Conservation (phyloP, 2,113 vertebrate species). For the Rhea pennata region DNA sequence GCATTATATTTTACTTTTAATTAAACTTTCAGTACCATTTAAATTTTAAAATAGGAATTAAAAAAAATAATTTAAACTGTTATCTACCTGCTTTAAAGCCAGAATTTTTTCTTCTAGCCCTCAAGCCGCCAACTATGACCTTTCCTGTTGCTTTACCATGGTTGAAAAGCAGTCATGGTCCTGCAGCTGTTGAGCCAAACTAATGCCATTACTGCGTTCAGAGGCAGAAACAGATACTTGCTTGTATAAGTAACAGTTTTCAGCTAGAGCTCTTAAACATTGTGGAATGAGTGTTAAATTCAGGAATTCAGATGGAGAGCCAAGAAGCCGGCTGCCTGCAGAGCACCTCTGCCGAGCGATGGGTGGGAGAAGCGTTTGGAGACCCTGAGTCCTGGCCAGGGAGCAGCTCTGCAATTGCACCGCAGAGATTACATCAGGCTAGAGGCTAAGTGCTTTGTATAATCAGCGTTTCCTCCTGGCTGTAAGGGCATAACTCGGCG, state of each 20-base stretch:
- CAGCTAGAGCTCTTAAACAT: background rate
- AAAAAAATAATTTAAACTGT: background rate
- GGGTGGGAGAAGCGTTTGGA: background rate
- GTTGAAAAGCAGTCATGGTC: background rate
- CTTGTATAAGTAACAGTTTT: background rate
- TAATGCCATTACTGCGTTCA: background rate
- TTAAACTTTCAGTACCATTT: background rate
- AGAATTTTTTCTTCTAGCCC: background rate
- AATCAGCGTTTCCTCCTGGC: background rate
- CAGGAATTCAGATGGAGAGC: slow-evolving; percentile 29
- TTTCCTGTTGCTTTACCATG: background rate
- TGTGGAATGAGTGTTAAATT: slow-evolving; percentile 22
- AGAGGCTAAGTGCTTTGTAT: background rate
- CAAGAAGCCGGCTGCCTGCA: slow-evolving; percentile 33
- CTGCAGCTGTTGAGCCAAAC: background rate
- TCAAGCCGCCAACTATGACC: background rate
- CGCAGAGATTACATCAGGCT: background rate
- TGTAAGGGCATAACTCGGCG: background rate
- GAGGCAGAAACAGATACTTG: background rate
- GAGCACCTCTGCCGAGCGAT: background rate
- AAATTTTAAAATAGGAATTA: background rate
- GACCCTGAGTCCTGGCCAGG: background rate
- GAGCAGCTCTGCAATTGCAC: background rate
- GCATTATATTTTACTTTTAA: background rate
- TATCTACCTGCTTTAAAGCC: background rate